phyloP scores from a whole-genome alignment of 1,140 invertebrate species.

The Daktulosphaira vitifoliae region DNA sequence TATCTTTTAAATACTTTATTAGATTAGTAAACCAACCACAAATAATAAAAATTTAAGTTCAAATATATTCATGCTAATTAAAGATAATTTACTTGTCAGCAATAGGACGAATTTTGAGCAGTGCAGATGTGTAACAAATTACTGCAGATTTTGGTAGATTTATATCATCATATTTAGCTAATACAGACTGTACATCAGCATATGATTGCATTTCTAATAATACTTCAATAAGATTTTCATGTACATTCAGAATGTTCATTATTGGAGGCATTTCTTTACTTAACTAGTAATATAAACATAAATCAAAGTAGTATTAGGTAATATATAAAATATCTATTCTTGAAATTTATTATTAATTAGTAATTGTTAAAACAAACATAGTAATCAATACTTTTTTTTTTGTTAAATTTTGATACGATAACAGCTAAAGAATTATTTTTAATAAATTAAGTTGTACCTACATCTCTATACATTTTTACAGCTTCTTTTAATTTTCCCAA shows the following conservation, averaged over 20 bases:
- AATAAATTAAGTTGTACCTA: conserved; percentile 43
- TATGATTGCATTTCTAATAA: conserved; percentile 93
- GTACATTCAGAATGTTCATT: conserved; percentile 90
- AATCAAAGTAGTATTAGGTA: no score
- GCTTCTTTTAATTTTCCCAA: conserved; percentile 89
- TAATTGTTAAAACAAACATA: no score
- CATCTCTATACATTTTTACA: conserved; percentile 93
- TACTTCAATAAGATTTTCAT: conserved; percentile 95
- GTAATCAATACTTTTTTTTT: no score
- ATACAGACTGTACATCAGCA: conserved; percentile 90
- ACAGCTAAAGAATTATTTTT: no score
- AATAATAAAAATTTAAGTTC: no score
- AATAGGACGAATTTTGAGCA: conserved; percentile 85
- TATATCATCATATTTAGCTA: conserved; percentile 95
- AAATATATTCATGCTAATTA: no score
- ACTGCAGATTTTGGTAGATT: conserved; percentile 90
- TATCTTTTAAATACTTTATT: no score
- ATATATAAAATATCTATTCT: no score
- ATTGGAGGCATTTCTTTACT: conserved; percentile 96
- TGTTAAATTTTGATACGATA: no score
- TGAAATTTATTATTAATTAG: no score
- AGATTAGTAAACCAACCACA: no score
- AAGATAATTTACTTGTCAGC: conserved; percentile 78
- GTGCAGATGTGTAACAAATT: conserved; percentile 93
- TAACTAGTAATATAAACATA: conserved; percentile 51